Evolutionary conservation across 2,797 vertebrate genomes (phyloP).

Genomic region (Crenichthys baileyi): DNA sequence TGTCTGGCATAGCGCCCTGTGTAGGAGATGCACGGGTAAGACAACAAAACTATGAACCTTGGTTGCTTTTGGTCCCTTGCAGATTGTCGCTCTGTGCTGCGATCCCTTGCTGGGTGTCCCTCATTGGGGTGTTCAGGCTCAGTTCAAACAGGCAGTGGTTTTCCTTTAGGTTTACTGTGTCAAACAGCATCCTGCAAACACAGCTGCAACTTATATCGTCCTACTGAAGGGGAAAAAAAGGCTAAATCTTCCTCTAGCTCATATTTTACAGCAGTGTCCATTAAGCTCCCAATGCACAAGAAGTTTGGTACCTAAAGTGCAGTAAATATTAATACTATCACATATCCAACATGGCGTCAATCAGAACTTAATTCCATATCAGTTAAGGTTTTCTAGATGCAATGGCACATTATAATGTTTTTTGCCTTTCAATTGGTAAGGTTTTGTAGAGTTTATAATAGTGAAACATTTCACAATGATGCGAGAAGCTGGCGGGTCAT

Average conservation of each 20-base stretch:
- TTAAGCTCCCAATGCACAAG: constrained; percentile 20
- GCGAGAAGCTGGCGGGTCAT: not conserved
- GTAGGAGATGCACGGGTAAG: constrained; percentile 28
- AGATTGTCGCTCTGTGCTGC: constrained; percentile 22
- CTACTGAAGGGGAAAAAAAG: constrained; percentile 1
- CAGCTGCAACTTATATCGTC: constrained; percentile 17
- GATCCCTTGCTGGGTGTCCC: constrained; percentile 19
- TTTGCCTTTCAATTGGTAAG: not conserved
- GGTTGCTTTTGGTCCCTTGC: constrained; percentile 19
- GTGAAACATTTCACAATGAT: not conserved
- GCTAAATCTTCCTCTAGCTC: constrained; percentile 22
- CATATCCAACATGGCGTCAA: not conserved
- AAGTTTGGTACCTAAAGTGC: constrained; percentile 56
- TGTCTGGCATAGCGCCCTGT: constrained; percentile 50
- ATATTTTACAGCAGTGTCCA: constrained; percentile 14
- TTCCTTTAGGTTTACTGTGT: constrained; percentile 32
- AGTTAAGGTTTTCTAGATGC: not conserved
- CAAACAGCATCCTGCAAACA: constrained; percentile 36
- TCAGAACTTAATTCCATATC: constrained; percentile 19
- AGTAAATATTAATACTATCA: constrained; percentile 60
- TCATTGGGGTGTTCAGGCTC: constrained; percentile 27
- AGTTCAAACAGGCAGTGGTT: constrained; percentile 17
- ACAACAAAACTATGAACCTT: constrained; percentile 57
- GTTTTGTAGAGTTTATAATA: not conserved
- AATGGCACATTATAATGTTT: not conserved